Evolutionary conservation across 2,113 vertebrate genomes (phyloP).

Genomic region (Micronycteris hirsuta): DNA sequence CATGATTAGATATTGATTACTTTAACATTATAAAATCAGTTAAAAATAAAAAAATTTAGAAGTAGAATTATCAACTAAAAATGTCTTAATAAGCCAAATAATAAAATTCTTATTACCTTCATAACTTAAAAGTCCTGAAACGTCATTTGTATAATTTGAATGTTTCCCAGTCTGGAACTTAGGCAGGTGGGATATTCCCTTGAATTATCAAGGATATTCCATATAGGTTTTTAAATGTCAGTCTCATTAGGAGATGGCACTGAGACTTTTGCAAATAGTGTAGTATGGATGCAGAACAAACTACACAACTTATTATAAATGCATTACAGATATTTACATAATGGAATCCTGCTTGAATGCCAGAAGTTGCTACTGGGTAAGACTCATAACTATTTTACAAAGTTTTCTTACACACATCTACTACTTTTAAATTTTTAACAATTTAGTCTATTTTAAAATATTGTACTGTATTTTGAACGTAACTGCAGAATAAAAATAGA

Average conservation of each 20-base stretch:
- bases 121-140: constrained; percentile 82
- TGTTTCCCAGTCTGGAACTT: constrained; percentile 80
- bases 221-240: constrained; percentile 77
- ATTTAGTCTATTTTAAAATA: constrained; percentile 88
- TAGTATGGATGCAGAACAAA: constrained; percentile 80
- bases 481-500: constrained; percentile 87
- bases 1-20: constrained; percentile 72
- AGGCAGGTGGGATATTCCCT: constrained; percentile 76
- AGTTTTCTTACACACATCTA: constrained; percentile 83
- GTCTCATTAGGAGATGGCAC: constrained; percentile 80
- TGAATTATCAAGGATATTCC: constrained; percentile 78
- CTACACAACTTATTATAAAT: constrained; percentile 84
- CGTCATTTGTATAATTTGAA: constrained; percentile 80
- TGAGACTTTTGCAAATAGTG: constrained; percentile 77
- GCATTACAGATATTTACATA: constrained; percentile 84
- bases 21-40: constrained; percentile 71
- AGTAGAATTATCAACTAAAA: constrained; percentile 76
- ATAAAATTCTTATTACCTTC: constrained; percentile 80
- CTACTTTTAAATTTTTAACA: constrained; percentile 80
- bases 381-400: constrained; percentile 84
- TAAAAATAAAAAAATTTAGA: constrained; percentile 74
- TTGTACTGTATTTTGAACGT: constrained; percentile 88
- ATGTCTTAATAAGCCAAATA: constrained; percentile 80
- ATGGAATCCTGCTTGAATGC: constrained; percentile 83
- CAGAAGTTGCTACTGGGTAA: constrained; percentile 85